These are phyloP conservation scores for Maccullochella peelii DNA, from an alignment of 2,113 vertebrate species.

Conservation along the genomic window DNA sequence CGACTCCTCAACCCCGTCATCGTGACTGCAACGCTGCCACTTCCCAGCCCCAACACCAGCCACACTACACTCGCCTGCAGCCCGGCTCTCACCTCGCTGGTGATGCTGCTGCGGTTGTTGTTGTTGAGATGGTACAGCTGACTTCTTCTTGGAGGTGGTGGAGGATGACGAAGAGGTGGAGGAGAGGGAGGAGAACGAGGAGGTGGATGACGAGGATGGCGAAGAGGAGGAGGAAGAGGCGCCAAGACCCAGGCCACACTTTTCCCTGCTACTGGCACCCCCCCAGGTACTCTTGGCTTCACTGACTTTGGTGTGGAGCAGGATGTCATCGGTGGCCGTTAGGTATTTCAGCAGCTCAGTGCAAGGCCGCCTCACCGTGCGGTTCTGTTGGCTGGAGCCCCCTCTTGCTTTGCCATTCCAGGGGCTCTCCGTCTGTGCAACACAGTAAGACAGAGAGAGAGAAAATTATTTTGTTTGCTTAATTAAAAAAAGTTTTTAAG, in stretches of 20 bases:
- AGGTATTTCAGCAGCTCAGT: slow-evolving; percentile 99
- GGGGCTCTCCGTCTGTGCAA: slow-evolving; percentile 93
- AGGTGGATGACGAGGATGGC: slow-evolving; percentile 84
- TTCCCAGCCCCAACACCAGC: slow-evolving; percentile 73
- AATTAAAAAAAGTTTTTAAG: slow-evolving; percentile 39
- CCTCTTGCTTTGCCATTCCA: slow-evolving; percentile 96
- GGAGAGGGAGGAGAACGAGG: slow-evolving; percentile 84
- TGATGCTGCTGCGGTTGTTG: slow-evolving; percentile 91
- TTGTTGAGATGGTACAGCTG: slow-evolving; percentile 80
- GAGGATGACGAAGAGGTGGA: slow-evolving; percentile 86
- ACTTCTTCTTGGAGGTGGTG: slow-evolving; percentile 85
- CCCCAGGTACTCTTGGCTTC: slow-evolving; percentile 92
- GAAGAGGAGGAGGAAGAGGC: slow-evolving; percentile 82
- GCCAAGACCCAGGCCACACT: slow-evolving; percentile 83
- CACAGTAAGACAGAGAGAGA: slow-evolving; percentile 50
- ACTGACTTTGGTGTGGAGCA: slow-evolving; percentile 93
- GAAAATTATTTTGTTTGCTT: slow-evolving; percentile 41
- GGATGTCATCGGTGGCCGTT: slow-evolving; percentile 95
- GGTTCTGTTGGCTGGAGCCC: slow-evolving; percentile 91
- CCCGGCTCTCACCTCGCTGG: slow-evolving; percentile 94
- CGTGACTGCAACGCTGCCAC: slow-evolving; percentile 78
- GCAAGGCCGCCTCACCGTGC: slow-evolving; percentile 96
- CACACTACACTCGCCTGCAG: slow-evolving; percentile 71
- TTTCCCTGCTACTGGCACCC: slow-evolving; percentile 86
- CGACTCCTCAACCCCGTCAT: slow-evolving; percentile 78